These are phyloP conservation scores for Notothenia coriiceps DNA, from an alignment of 2,113 vertebrate species.

Conservation along the genomic window DNA sequence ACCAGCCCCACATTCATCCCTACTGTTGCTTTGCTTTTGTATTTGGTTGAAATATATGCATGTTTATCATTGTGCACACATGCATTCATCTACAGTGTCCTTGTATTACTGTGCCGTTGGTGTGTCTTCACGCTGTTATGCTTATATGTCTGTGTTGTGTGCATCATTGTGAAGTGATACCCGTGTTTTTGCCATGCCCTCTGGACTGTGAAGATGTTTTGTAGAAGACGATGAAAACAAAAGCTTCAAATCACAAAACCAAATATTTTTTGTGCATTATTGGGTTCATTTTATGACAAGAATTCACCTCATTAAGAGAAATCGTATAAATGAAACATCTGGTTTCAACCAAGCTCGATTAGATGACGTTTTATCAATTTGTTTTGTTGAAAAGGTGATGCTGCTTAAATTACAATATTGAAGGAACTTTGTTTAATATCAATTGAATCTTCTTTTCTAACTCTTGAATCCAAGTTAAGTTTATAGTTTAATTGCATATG, in stretches of 20 bases:
- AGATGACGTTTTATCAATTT: background rate
- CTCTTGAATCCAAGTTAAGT: too few species aligned
- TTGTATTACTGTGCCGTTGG: slow-evolving; percentile 27
- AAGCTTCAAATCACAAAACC: background rate
- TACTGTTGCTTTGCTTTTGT: background rate
- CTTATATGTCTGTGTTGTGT: background rate
- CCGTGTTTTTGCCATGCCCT: slow-evolving; percentile 35
- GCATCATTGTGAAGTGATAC: background rate
- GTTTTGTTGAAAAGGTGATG: background rate
- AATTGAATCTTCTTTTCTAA: background rate
- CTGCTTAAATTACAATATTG: background rate
- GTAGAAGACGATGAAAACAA: background rate
- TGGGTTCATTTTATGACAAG: background rate
- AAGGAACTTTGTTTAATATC: too few species aligned
- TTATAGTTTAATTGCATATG: too few species aligned
- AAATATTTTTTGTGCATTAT: background rate
- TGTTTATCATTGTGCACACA: slow-evolving; percentile 23
- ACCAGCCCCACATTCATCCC: slow-evolving; percentile 22
- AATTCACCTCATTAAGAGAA: background rate
- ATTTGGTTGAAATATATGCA: slow-evolving; percentile 20
- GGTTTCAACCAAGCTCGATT: too few species aligned
- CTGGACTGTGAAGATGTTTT: slow-evolving; percentile 53
- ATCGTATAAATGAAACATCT: too few species aligned
- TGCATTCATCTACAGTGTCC: slow-evolving; percentile 6
- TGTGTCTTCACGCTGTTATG: slow-evolving; percentile 21